These are phyloP conservation scores for Argopecten irradians DNA, from an alignment of 1,140 invertebrate species.

Conservation along the genomic window DNA sequence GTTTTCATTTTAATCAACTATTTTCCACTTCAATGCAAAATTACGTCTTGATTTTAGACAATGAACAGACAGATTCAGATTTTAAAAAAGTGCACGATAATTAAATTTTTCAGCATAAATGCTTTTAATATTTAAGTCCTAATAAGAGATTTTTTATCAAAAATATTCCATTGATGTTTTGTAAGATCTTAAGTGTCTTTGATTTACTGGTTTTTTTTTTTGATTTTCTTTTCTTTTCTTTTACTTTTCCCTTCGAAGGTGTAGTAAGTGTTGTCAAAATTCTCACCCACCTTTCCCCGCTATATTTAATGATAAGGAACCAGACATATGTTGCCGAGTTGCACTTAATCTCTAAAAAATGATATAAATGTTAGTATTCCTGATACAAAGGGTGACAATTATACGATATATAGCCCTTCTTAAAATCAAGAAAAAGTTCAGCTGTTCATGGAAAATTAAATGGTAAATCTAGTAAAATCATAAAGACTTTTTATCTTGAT, in stretches of 20 bases:
- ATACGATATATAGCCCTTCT: neutral
- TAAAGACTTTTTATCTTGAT: constrained; percentile 8
- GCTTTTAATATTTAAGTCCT: too few relatives aligned
- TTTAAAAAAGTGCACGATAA: too few relatives aligned
- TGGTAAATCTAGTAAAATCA: neutral
- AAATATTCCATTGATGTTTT: too few relatives aligned
- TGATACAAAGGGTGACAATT: constrained; percentile 8
- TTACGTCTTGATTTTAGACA: too few relatives aligned
- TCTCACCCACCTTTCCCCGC: neutral
- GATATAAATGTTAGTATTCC: neutral
- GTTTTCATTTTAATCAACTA: too few relatives aligned
- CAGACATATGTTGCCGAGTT: neutral
- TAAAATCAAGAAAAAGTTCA: neutral
- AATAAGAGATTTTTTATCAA: too few relatives aligned
- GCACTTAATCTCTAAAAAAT: neutral
- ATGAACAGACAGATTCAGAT: too few relatives aligned
- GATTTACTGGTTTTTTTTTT: neutral
- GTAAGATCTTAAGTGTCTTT: too few relatives aligned
- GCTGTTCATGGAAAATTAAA: neutral
- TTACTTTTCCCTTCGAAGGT: neutral
- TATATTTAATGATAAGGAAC: neutral
- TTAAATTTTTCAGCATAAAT: too few relatives aligned
- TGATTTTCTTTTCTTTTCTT: neutral
- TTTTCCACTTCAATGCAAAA: too few relatives aligned
- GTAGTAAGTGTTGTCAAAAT: neutral